phyloP scores from a whole-genome alignment of 1,140 invertebrate genomes.

The Dendroctonus valens region DNA sequence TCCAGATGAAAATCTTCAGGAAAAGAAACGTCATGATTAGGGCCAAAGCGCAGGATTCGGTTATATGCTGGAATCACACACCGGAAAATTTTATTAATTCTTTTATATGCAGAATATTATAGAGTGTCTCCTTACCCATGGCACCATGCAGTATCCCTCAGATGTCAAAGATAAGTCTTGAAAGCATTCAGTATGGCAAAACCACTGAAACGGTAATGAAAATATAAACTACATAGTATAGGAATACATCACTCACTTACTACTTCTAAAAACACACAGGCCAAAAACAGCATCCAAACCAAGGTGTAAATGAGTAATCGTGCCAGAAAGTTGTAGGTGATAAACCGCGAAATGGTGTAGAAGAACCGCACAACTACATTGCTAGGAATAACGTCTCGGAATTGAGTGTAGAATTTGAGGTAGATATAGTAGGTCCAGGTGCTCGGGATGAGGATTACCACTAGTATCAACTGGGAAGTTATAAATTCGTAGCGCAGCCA shows the following conservation, averaged over 20 bases:
- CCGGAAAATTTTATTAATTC: not conserved
- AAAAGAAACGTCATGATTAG: slow-evolving; percentile 80
- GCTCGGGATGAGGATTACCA: slow-evolving; percentile 48
- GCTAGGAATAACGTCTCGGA: slow-evolving; percentile 25
- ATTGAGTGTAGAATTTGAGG: slow-evolving; percentile 44
- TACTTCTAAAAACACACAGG: slow-evolving; percentile 66
- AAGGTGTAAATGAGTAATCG: slow-evolving; percentile 65
- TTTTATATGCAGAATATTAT: not conserved
- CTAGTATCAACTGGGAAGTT: slow-evolving; percentile 35
- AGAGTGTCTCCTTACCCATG: slow-evolving; percentile 65
- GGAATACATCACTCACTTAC: slow-evolving; percentile 44
- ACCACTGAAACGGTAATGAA: slow-evolving; percentile 1
- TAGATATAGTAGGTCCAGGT: slow-evolving; percentile 32
- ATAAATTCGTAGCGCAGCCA: slow-evolving; percentile 53
- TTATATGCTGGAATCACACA: slow-evolving; percentile 71
- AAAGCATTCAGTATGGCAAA: slow-evolving; percentile 8
- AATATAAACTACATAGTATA: no score
- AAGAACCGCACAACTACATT: slow-evolving; percentile 40
- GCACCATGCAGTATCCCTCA: slow-evolving; percentile 54
- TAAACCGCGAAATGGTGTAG: slow-evolving; percentile 54
- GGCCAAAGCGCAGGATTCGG: slow-evolving; percentile 74
- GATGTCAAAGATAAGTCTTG: not conserved
- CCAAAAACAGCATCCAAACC: slow-evolving; percentile 61
- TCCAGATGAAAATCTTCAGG: slow-evolving; percentile 76
- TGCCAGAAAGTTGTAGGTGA: slow-evolving; percentile 61